phyloP scores from a whole-genome alignment of 2,113 vertebrate species.

The Percopsis transmontana region DNA sequence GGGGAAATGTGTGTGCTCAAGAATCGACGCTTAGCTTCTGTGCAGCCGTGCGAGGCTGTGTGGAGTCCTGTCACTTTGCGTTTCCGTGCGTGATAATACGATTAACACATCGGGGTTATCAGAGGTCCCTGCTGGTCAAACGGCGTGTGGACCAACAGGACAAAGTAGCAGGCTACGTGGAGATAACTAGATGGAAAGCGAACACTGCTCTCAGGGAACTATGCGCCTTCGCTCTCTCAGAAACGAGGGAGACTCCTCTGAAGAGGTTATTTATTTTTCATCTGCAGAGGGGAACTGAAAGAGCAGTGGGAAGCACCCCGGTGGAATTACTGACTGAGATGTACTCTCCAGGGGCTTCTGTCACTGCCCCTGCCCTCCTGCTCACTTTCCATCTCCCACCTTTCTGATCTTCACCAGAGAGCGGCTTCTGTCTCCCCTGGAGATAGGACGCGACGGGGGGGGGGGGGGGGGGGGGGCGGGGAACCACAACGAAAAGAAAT shows the following conservation, averaged over 20 bases:
- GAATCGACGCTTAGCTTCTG: not conserved
- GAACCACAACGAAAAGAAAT: not conserved
- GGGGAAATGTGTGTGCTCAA: too few relatives aligned
- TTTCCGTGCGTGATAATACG: not conserved
- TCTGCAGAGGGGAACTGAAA: constrained; percentile 69
- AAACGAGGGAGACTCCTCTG: constrained; percentile 58
- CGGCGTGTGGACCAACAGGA: not conserved
- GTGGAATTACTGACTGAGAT: constrained; percentile 69
- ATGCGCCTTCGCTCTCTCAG: constrained; percentile 44
- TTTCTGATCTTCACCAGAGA: constrained; percentile 71
- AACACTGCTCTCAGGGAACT: constrained; percentile 51
- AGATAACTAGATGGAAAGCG: constrained; percentile 54
- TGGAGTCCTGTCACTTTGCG: too few relatives aligned
- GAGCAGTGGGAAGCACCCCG: constrained; percentile 44
- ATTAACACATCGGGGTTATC: not conserved
- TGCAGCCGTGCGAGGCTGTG: too few relatives aligned
- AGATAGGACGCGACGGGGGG: constrained; percentile 31
- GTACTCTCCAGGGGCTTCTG: constrained; percentile 65
- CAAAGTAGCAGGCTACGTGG: constrained; percentile 32
- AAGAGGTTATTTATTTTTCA: constrained; percentile 80
- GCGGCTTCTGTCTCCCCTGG: constrained; percentile 61
- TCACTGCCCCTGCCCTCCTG: constrained; percentile 31
- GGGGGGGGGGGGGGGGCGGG: constrained; percentile 1
- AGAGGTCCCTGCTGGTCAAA: not conserved
- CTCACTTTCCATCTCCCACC: constrained; percentile 66